phyloP scores from a whole-genome alignment of 1,140 invertebrate genomes.

The Paraescarpia echinospica region DNA sequence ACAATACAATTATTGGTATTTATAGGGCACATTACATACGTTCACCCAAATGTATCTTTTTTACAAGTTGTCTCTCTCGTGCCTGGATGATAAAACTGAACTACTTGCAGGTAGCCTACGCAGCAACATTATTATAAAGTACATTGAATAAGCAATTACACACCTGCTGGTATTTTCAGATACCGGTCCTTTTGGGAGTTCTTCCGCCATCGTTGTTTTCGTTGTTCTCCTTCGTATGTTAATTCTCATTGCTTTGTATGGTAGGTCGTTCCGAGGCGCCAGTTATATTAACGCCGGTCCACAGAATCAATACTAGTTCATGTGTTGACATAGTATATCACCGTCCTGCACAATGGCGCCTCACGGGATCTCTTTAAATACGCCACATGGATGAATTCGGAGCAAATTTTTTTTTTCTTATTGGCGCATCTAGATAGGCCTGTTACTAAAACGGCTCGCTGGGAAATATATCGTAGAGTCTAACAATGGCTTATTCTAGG shows the following conservation, averaged over 20 bases:
- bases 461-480: too few species aligned
- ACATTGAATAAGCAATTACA: background rate
- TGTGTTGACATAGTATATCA: background rate
- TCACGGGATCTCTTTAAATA: background rate
- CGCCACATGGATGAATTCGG: too few species aligned
- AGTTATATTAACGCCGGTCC: background rate
- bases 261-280: background rate
- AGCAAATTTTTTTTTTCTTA: too few species aligned
- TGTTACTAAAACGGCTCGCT: background rate
- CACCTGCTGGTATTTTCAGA: background rate
- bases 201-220: background rate
- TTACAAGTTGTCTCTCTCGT: background rate
- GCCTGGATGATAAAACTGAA: background rate
- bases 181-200: background rate
- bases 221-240: too few species aligned
- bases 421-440: background rate
- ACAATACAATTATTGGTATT: too few species aligned
- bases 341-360: background rate
- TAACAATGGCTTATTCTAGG: background rate
- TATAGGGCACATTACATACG: too few species aligned
- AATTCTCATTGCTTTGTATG: background rate
- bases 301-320: background rate
- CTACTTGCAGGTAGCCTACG: background rate
- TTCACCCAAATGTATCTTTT: background rate
- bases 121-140: background rate